Conservation (phyloP, 1,140 invertebrate genomes). For the Ceratina japonica region DNA sequence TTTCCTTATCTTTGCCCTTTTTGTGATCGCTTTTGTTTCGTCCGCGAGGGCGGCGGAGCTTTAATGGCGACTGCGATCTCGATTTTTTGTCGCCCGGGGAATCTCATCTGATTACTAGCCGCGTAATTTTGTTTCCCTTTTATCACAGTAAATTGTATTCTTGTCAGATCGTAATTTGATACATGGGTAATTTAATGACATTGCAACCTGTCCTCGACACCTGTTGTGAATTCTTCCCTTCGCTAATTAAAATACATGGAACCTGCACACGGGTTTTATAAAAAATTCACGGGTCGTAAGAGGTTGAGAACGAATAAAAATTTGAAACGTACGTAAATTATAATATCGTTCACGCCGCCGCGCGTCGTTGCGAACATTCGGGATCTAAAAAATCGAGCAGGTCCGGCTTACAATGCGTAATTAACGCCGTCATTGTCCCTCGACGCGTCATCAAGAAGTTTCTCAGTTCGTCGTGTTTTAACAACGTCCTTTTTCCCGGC, state of each 20-base stretch:
- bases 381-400: neutral
- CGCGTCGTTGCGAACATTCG: neutral
- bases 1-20: neutral
- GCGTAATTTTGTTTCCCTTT: too few species aligned
- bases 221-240: too few species aligned
- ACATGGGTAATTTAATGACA: too few species aligned
- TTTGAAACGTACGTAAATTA: neutral
- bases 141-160: too few species aligned
- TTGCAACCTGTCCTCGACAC: too few species aligned
- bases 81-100: neutral
- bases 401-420: neutral
- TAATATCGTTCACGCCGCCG: neutral
- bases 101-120: neutral
- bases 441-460: neutral
- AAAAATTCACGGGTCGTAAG: too few species aligned
- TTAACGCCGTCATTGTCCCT: neutral
- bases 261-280: too few species aligned
- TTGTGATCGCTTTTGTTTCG: neutral
- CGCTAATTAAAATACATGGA: too few species aligned
- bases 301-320: too few species aligned
- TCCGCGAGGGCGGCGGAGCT: neutral
- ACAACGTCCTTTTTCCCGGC: neutral
- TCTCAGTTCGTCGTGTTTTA: neutral
- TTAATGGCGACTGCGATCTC: neutral
- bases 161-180: too few species aligned